Percentiles rank a stretch among this genome's conserved stretches.
phyloP scores from a whole-genome alignment of 2,113 vertebrate genomes.

The Egretta garzetta region DNA sequence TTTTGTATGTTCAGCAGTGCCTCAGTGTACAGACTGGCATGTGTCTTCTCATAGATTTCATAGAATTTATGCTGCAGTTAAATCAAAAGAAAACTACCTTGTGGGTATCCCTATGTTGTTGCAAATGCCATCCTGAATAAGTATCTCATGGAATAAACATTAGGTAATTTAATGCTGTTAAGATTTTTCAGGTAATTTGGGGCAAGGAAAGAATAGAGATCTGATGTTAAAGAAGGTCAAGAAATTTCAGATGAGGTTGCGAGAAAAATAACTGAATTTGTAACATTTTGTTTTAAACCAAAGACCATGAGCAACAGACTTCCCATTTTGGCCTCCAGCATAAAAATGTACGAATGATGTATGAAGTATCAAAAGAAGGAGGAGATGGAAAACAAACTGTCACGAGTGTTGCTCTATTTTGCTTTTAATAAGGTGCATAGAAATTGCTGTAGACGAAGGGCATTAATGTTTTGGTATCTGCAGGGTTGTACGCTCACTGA shows the following conservation, averaged over 20 bases:
- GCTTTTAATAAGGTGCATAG: neutral
- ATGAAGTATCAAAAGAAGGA: neutral
- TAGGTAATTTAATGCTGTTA: neutral
- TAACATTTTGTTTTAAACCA: neutral
- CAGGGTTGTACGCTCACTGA: neutral
- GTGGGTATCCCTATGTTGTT: neutral
- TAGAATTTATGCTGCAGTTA: neutral
- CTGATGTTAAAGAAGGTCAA: neutral
- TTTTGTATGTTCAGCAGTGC: neutral
- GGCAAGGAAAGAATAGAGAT: neutral
- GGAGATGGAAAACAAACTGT: neutral
- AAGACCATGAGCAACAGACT: neutral
- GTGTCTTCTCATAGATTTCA: neutral
- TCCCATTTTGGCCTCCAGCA: neutral
- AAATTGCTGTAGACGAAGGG: neutral
- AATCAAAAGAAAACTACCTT: neutral
- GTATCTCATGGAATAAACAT: neutral
- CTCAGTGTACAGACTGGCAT: neutral
- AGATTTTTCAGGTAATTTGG: neutral
- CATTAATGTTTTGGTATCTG: neutral
- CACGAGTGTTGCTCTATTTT: neutral
- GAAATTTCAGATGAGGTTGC: neutral
- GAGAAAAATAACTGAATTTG: neutral
- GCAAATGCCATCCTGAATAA: neutral
- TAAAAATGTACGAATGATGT: neutral